Evolutionary conservation across 2,113 vertebrate genomes (phyloP), one percentile per base, ranked within the genome.

Genomic region (Mesembrinibis cayennensis): DNA sequence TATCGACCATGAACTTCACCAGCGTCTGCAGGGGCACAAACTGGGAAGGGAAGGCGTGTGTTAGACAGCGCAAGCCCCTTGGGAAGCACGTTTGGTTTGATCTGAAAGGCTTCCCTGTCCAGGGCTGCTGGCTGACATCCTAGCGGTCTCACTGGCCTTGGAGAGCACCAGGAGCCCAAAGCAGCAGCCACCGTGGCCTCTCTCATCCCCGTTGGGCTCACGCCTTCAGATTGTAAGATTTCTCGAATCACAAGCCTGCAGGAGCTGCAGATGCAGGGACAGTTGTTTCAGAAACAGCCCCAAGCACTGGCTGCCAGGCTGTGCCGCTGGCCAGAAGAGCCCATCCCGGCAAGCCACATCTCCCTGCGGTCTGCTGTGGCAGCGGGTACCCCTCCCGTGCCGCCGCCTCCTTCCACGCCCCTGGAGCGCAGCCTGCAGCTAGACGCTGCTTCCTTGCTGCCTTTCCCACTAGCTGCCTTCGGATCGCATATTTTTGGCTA

Each of bases 1-100:
- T 99, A 95, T 99, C 99, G 27, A 99, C 98, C 99, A 99, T 99
- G 96, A 99, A 99, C 97, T 99, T 99, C 96, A 99, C 82, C 66
- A 99, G 98, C 0, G 97, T 99, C 98, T 99, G 99, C 87, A 99
- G 98, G 16, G 99, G 99, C 56, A 99, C 97, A 58, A 98, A 98
- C 99, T 99, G 96, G 70, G 36, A 38, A 62, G 49, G 38, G 42
- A 87, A 80, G 50, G 63, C 47, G 53, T 0, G 3, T n/a, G 49
- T 93, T 61, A 81, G 73, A 50, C 42, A 16, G 16, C 3, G 21
- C 23, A 27, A 19, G 44, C 22, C 63, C 53, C 52, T 55, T 17
- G 49, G 23, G 49, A 82, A 56, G 49, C 38, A 61, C 3, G 0
- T 59, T 36, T 49, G 34, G 20, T 32, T 49, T 21, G 40, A 90